phyloP scores from a whole-genome alignment of 2,888 invertebrate genomes.

The Hylaea fasciaria region DNA sequence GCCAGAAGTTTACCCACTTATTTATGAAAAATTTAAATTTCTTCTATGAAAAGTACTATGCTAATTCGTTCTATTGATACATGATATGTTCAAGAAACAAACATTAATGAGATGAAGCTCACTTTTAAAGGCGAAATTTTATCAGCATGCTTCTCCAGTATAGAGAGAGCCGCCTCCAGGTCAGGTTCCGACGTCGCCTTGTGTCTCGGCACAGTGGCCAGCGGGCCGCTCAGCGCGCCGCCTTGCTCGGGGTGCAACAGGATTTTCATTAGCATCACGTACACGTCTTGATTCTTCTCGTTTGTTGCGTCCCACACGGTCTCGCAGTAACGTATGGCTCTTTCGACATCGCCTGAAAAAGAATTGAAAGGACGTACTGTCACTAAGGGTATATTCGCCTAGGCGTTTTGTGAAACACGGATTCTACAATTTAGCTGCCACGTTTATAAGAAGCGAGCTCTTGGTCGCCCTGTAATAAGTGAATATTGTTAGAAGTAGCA shows the following conservation, averaged over 20 bases:
- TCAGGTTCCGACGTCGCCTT: conserved; percentile 89
- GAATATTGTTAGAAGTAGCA: no score
- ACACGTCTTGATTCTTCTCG: conserved; percentile 82
- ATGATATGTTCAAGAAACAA: no score
- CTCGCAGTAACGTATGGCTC: conserved; percentile 94
- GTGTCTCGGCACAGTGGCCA: conserved; percentile 79
- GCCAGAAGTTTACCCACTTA: no score
- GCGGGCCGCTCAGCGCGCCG: conserved; percentile 68
- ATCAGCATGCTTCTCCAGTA: conserved; percentile 93
- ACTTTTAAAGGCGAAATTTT: conserved; percentile 93
- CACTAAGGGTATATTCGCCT: no score
- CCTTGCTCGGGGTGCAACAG: conserved; percentile 70
- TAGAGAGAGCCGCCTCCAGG: conserved; percentile 90
- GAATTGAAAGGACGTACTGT: not conserved
- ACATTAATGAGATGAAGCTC: conserved; percentile 30
- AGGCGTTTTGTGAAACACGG: not conserved
- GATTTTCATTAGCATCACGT: conserved; percentile 86
- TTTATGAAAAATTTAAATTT: no score
- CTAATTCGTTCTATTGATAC: no score
- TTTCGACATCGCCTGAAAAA: conserved; percentile 87
- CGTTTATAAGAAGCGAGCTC: not conserved
- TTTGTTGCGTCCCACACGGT: conserved; percentile 84
- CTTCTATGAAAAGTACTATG: no score
- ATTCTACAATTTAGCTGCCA: not conserved
- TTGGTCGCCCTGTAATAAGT: no score